phyloP scores from a whole-genome alignment of 2,888 invertebrate species.

The Meta bourneti region DNA sequence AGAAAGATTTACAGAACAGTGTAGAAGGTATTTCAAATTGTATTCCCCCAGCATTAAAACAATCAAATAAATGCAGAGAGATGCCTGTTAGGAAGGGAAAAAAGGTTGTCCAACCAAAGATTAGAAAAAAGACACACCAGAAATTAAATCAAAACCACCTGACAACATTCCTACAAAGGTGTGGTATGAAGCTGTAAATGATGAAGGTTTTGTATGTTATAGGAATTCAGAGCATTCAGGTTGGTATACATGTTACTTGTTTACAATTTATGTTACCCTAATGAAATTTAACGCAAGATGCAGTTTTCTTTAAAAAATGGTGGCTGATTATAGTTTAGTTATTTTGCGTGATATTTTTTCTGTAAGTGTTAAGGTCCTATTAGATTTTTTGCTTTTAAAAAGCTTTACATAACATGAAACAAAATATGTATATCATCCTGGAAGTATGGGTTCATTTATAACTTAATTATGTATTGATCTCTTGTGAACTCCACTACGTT shows the following conservation, averaged over 20 bases:
- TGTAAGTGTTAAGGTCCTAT: too few relatives aligned
- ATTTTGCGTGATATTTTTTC: too few relatives aligned
- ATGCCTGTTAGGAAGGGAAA: not conserved
- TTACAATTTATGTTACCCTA: not conserved
- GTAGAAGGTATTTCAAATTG: constrained; percentile 6
- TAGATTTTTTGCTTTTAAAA: too few relatives aligned
- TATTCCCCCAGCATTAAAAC: not conserved
- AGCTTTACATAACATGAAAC: too few relatives aligned
- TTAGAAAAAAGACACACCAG: not conserved
- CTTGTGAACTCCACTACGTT: too few relatives aligned
- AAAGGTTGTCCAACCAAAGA: not conserved
- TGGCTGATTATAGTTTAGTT: too few relatives aligned
- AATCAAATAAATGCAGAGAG: not conserved
- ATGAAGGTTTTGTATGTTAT: constrained; percentile 90
- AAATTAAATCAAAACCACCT: constrained; percentile 4
- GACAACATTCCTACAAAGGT: constrained; percentile 79
- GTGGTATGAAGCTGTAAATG: constrained; percentile 90
- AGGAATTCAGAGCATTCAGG: constrained; percentile 93
- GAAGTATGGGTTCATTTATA: too few relatives aligned
- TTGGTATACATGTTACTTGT: constrained; percentile 79
- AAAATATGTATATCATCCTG: too few relatives aligned
- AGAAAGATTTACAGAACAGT: constrained; percentile 51
- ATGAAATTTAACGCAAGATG: too few relatives aligned
- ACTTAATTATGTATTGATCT: too few relatives aligned
- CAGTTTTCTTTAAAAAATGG: too few relatives aligned